Evolutionary conservation across 2,113 vertebrate genomes (phyloP), one percentile per base, ranked within the genome.

Genomic region (Semnornis frantzii): DNA sequence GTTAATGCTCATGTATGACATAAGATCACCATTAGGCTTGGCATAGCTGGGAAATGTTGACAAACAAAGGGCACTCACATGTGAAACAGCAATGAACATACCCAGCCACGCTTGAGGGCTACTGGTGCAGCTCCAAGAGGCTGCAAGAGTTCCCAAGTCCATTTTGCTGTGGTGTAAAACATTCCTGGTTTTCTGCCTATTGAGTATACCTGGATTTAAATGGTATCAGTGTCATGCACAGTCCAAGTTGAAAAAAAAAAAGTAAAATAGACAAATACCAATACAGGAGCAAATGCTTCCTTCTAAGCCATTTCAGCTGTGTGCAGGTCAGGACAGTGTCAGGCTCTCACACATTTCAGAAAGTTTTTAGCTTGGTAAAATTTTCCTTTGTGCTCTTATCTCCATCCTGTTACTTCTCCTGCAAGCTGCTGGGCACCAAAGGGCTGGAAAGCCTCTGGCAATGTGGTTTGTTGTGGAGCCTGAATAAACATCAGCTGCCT

Each of bases 371-470:
- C 44, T 1, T 12, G 64, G 12, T 12, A 46, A 46, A 91, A 57
- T 54, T 89, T 68, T 46, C 71, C 50, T 54, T 85, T 0, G 0
- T 55, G 73, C 48, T 60, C 66, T 75, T n/a, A 33, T 62, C 85
- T 91, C 54, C 64, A 3, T 85, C 91, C 74, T 64, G 33, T 21
- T 68, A 75, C 55, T 81, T 94, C 64, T 85, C 55, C 80, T 76
- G 68, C 85, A 72, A 89, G 65, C 57, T 91, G 77, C 81, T 85
- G 63, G 13, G 78, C 84, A 80, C 39, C 1, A 3, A 42, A 64
- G 85, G 6, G 64, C 60, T 92, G 82, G 82, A 89, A 73, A 94
- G 82, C 94, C 93, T 92, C 86, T 59, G 90, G 78, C 88, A 82
- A 71, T 31, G 17, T 0, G 0, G 90, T 90, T 76, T 83, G 16